Base-by-base conservation (phyloP, 2,797 vertebrate genomes). In the Semotilus atromaculatus region DNA sequence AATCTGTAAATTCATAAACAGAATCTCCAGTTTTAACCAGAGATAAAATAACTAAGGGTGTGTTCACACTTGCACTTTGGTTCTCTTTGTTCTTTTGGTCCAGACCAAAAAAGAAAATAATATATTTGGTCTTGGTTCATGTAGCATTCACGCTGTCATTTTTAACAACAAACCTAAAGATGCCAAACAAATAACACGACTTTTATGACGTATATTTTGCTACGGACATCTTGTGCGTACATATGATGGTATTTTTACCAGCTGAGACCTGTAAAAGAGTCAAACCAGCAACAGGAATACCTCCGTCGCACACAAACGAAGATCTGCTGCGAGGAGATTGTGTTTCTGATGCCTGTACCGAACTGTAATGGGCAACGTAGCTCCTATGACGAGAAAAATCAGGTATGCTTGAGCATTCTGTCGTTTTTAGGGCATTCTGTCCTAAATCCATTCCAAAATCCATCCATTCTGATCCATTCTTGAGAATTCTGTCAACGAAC, bases 1-100 rank as follows among this genome's bases (percentile, higher is more conserved):
- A 98, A 0, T 96, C 97, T 99, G 93, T 29, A 64, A 43, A 34
- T 19, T n/a, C 82, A 64, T 80, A 4, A 45, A 82, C 36, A 66
- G 5, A 70, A 55, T 23, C 18, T 70, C 58, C 62, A 51, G 48
- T 76, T 75, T 51, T 23, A 62, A 72, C 64, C 51, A 23, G 11
- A 23, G 21, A 53, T 45, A 10, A 80, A 18, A 38, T 60, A 76
- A 76, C 51, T 26, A 76, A 55, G 62, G 62, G 7, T 64, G 26
- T 64, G 62, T 64, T 31, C 14, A 64, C 62, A 31, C 16, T 64
- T 31, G 6, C 29, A 31, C 14, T 64, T 31, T 31, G 29, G 13
- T 64, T 29, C 11, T 31, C 26, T 64, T 16, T 64, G 26, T 31
- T 31, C 26, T 31, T 64, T 64, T 64, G 6, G 29, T 31, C 26